Percentiles rank a stretch among this genome's conserved stretches.
These are phyloP conservation scores for Coenobita brevimanus DNA, from an alignment of 1,140 invertebrate genomes.

Conservation along the genomic window DNA sequence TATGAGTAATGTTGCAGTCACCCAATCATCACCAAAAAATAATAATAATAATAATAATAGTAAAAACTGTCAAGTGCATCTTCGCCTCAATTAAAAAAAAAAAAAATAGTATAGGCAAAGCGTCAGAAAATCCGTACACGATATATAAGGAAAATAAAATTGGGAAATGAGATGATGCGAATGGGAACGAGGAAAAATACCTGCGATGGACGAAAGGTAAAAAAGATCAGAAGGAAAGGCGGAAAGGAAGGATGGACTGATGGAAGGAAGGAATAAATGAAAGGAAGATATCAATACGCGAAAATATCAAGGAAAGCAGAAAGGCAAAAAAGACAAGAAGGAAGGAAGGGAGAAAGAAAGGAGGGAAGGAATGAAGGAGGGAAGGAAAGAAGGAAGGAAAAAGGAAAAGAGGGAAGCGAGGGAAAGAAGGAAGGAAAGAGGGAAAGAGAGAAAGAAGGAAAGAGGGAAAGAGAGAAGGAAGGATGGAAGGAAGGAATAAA, in stretches of 20 bases:
- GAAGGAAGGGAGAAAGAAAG: neutral
- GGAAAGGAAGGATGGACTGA: too few species aligned
- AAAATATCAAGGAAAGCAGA: neutral
- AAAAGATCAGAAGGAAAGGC: neutral
- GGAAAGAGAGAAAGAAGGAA: neutral
- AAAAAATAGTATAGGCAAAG: too few species aligned
- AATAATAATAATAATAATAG: too few species aligned
- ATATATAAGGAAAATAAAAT: neutral
- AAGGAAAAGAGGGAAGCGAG: neutral
- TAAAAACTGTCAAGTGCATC: too few species aligned
- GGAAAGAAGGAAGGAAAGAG: neutral
- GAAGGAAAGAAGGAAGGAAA: neutral
- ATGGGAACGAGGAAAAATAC: too few species aligned
- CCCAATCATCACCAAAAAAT: too few species aligned
- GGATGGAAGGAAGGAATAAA: constrained; percentile 19
- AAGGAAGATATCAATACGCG: neutral
- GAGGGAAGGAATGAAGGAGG: neutral
- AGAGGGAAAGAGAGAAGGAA: constrained; percentile 5
- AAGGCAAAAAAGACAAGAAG: neutral
- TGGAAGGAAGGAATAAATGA: neutral
- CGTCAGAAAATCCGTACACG: too few species aligned
- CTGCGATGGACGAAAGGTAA: too few species aligned
- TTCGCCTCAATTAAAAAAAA: too few species aligned
- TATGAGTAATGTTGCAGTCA: too few species aligned
- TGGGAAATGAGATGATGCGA: neutral